Percentiles rank a stretch among this genome's conserved stretches.
These are phyloP conservation scores for Tympanuchus pallidicinctus DNA, from an alignment of 2,113 vertebrate genomes.

Conservation along the genomic window DNA sequence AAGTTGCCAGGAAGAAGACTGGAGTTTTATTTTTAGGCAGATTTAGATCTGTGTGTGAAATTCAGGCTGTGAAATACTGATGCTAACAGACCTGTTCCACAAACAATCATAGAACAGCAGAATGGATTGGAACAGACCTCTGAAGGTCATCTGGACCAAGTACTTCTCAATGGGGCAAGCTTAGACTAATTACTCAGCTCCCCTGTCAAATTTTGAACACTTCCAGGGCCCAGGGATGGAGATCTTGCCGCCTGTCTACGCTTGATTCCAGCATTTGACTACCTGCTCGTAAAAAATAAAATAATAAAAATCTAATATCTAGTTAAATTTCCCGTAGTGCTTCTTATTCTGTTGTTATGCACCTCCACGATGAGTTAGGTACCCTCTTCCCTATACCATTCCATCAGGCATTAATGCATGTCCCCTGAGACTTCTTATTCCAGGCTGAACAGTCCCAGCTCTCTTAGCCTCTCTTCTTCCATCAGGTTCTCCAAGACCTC, in stretches of 20 bases:
- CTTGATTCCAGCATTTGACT: background rate
- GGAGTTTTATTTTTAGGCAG: background rate
- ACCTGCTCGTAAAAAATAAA: background rate
- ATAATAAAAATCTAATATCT: background rate
- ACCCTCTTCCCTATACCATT: background rate
- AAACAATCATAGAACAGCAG: background rate
- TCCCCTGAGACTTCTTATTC: background rate
- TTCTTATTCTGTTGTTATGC: background rate
- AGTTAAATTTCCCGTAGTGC: background rate
- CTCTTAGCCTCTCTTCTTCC: background rate
- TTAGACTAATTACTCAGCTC: background rate
- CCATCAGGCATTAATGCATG: fast-evolving
- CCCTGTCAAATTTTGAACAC: background rate
- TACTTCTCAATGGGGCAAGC: background rate
- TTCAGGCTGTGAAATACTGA: background rate
- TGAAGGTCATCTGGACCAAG: background rate
- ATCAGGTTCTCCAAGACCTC: background rate
- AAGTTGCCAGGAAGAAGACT: background rate
- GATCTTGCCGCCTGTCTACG: background rate
- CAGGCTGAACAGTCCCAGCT: background rate
- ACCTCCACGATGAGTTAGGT: background rate
- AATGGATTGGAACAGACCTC: background rate
- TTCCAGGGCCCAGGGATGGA: background rate
- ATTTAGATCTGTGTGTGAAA: background rate
- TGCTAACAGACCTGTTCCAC: background rate